Conservation (phyloP, 2,113 vertebrate genomes). For the Sialia sialis region DNA sequence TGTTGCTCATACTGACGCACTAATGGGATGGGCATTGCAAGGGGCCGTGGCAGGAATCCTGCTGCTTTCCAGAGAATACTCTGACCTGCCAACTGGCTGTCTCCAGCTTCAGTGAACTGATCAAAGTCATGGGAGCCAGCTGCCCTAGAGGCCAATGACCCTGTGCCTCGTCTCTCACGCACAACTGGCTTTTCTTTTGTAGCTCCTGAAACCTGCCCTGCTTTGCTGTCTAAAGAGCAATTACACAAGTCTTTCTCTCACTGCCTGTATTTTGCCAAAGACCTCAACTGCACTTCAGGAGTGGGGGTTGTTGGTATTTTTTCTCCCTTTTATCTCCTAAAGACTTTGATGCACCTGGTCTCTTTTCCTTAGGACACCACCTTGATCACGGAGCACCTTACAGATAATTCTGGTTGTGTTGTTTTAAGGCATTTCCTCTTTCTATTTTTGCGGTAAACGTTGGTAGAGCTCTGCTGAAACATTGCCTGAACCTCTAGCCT, state of each 20-base stretch:
- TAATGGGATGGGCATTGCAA: neutral
- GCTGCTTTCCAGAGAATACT: neutral
- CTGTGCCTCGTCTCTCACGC: accelerated
- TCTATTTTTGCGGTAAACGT: neutral
- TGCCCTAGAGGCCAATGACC: neutral
- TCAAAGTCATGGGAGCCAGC: neutral
- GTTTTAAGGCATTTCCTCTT: neutral
- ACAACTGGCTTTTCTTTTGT: neutral
- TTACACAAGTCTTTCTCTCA: neutral
- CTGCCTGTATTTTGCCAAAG: neutral
- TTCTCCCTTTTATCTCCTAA: neutral
- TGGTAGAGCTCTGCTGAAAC: neutral
- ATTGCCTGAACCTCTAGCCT: neutral
- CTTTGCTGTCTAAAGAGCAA: neutral
- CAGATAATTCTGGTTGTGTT: neutral
- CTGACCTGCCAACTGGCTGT: neutral
- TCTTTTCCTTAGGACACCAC: neutral
- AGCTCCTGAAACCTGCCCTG: neutral
- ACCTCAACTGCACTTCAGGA: neutral
- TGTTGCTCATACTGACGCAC: neutral
- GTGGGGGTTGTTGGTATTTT: neutral
- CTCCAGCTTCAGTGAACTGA: neutral
- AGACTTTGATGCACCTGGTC: neutral
- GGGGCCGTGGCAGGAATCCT: neutral
- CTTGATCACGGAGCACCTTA: neutral